These are phyloP conservation scores for Tiphia femorata DNA, from an alignment of 2,888 invertebrate species.

Conservation along the genomic window DNA sequence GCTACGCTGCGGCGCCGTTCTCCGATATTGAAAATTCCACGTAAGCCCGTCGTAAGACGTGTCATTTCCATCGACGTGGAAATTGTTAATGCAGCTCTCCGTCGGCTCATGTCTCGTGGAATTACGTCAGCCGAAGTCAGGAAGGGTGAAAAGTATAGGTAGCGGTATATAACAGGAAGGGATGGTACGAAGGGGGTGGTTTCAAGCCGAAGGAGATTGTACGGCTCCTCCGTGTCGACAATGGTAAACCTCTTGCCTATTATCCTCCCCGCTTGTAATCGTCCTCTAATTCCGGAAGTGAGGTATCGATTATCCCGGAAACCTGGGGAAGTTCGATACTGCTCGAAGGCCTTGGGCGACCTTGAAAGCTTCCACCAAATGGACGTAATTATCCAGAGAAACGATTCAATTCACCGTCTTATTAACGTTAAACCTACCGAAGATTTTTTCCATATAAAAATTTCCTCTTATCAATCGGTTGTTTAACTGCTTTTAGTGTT, in stretches of 20 bases:
- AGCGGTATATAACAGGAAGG: not conserved
- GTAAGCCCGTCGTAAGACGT: too few species aligned
- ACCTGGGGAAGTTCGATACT: slow-evolving; percentile 3
- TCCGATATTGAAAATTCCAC: too few species aligned
- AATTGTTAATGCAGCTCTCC: not conserved
- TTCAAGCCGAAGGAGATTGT: not conserved
- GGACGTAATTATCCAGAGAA: too few species aligned
- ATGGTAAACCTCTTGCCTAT: slow-evolving; percentile 23
- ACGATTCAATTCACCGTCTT: too few species aligned
- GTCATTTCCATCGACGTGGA: too few species aligned
- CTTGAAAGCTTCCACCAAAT: too few species aligned
- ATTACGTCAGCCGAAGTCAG: not conserved
- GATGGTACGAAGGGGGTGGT: not conserved
- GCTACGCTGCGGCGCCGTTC: too few species aligned
- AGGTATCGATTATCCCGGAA: slow-evolving; percentile 39
- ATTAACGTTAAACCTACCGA: too few species aligned
- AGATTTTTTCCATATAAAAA: too few species aligned
- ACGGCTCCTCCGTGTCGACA: slow-evolving; percentile 15
- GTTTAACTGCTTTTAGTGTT: too few species aligned
- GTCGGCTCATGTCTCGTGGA: not conserved
- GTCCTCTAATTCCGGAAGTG: slow-evolving; percentile 34
- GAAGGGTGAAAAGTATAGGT: not conserved
- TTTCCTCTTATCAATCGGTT: too few species aligned
- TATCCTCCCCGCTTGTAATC: slow-evolving; percentile 29
- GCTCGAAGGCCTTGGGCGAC: too few species aligned